These are phyloP conservation scores for Sepiola atlantica DNA, from an alignment of 2,888 invertebrate genomes.

Conservation along the genomic window DNA sequence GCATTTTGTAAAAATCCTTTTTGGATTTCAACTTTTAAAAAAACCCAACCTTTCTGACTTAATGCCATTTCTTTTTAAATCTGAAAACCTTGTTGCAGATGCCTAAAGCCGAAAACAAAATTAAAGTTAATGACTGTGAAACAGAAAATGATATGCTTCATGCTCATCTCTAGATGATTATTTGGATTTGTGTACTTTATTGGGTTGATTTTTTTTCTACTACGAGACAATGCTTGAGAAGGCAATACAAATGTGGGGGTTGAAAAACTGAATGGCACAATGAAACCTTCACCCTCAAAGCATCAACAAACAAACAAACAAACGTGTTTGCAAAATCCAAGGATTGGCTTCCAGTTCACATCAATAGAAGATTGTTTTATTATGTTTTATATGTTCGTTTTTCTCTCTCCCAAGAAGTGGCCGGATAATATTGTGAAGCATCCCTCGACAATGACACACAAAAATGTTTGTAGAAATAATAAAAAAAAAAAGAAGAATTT, in stretches of 20 bases:
- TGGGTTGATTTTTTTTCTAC: neutral
- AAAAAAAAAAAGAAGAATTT: neutral
- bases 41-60: neutral
- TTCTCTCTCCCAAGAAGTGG: neutral
- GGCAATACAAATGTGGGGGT: neutral
- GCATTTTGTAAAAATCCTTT: neutral
- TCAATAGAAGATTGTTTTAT: neutral
- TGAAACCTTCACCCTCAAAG: neutral
- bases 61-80: neutral
- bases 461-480: no score
- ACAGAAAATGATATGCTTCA: neutral
- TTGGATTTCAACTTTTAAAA: neutral
- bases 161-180: neutral
- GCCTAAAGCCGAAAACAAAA: neutral
- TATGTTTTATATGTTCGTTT: no score
- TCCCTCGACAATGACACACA: neutral
- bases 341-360: conserved; percentile 14
- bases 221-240: neutral
- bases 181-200: neutral
- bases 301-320: neutral
- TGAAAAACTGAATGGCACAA: neutral
- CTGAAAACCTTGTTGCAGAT: neutral
- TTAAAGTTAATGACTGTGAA: conserved; percentile 21
- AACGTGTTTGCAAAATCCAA: neutral
- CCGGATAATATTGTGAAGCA: neutral